Evolutionary conservation across 2,113 vertebrate species (phyloP).

Genomic region (Tachycineta bicolor): DNA sequence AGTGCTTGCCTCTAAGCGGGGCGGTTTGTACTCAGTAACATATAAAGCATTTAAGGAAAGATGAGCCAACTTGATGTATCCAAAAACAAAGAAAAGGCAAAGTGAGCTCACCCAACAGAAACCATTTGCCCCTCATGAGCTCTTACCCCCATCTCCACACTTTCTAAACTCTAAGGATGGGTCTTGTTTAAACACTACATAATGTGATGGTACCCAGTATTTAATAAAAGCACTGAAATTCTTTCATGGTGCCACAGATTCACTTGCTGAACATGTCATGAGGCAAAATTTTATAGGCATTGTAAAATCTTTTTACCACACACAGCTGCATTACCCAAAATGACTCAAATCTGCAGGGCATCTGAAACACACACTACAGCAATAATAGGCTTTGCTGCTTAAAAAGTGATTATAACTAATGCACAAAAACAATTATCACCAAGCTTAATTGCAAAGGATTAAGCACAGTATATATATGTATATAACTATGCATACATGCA

Average conservation of each 20-base stretch:
- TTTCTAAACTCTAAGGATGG: neutral
- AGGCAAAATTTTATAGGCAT: slow-evolving; percentile 74
- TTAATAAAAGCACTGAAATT: slow-evolving; percentile 64
- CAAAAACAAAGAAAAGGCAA: neutral
- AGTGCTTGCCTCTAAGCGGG: neutral
- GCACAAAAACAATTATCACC: slow-evolving; percentile 72
- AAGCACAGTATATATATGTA: slow-evolving; percentile 6
- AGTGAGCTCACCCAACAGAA: neutral
- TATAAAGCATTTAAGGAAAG: neutral
- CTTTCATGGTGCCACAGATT: slow-evolving; percentile 47
- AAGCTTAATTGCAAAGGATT: slow-evolving; percentile 69
- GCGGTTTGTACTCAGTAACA: neutral
- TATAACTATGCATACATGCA: neutral
- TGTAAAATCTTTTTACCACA: slow-evolving; percentile 80
- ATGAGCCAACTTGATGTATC: neutral
- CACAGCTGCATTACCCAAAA: slow-evolving; percentile 76
- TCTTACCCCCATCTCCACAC: neutral
- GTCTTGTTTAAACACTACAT: slow-evolving; percentile 60
- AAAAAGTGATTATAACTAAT: slow-evolving; percentile 79
- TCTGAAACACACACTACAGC: slow-evolving; percentile 66
- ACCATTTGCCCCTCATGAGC: neutral
- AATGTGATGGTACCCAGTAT: slow-evolving; percentile 17
- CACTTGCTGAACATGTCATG: slow-evolving; percentile 71
- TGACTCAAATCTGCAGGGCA: slow-evolving; percentile 77
- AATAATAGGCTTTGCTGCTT: slow-evolving; percentile 76